These are phyloP conservation scores for Arrhamphus sclerolepis DNA, from an alignment of 2,797 vertebrate genomes.

Conservation along the genomic window DNA sequence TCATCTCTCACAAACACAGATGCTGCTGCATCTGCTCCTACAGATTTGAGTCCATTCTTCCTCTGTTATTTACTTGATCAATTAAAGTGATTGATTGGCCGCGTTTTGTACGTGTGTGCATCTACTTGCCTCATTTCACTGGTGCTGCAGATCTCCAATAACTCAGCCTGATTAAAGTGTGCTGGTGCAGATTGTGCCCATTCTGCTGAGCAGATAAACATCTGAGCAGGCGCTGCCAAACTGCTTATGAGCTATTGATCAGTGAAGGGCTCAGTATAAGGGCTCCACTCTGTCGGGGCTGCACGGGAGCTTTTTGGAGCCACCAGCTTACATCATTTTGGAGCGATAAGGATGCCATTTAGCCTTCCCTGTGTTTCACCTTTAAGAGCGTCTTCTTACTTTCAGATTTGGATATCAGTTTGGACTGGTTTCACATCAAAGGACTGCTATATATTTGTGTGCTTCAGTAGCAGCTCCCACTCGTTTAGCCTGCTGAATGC, in stretches of 20 bases:
- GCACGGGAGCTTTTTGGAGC: constrained; percentile 29
- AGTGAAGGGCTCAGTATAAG: constrained; percentile 4
- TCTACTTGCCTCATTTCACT: constrained; percentile 7
- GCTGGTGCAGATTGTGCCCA: constrained; percentile 31
- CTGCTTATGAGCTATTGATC: constrained; percentile 59
- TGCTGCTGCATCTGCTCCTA: constrained; percentile 12
- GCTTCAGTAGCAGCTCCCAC: background rate
- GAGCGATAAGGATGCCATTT: too few relatives aligned
- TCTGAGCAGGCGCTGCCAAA: constrained; percentile 30
- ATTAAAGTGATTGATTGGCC: constrained; percentile 42
- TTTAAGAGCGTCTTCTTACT: background rate
- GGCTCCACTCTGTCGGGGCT: constrained; percentile 17
- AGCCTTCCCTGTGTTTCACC: background rate
- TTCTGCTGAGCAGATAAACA: constrained; percentile 22
- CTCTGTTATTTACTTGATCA: constrained; percentile 34
- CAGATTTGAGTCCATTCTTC: constrained; percentile 27
- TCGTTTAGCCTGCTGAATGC: background rate
- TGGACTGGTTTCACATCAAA: too few relatives aligned
- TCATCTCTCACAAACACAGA: constrained; percentile 15
- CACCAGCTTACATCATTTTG: too few relatives aligned
- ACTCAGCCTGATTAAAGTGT: constrained; percentile 56
- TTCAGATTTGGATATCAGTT: too few relatives aligned
- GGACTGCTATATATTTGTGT: too few relatives aligned
- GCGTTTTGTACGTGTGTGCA: background rate
- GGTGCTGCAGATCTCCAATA: constrained; percentile 33